These are phyloP conservation scores for Dendrocincla fuliginosa DNA, from an alignment of 2,797 vertebrate genomes.

Conservation along the genomic window DNA sequence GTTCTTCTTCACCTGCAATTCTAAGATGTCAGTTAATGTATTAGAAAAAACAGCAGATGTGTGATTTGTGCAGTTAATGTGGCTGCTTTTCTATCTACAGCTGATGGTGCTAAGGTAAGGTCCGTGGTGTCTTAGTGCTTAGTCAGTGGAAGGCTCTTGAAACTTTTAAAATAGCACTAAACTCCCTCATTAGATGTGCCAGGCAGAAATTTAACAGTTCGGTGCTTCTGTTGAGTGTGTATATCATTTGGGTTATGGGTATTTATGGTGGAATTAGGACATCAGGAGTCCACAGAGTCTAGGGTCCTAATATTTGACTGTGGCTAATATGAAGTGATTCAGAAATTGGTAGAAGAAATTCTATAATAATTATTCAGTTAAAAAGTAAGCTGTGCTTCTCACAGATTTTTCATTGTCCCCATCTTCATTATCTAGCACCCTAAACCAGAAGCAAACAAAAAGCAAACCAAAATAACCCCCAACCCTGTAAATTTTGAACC, in stretches of 20 bases:
- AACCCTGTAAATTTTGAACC: neutral
- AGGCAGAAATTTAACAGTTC: neutral
- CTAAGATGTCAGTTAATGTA: neutral
- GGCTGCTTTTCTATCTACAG: neutral
- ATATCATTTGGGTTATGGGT: neutral
- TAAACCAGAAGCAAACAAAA: neutral
- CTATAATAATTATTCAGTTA: neutral
- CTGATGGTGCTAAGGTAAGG: neutral
- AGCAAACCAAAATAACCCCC: rapidly evolving
- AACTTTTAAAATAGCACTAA: neutral
- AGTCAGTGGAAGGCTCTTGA: neutral
- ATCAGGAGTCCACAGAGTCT: neutral
- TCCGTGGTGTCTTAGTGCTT: neutral
- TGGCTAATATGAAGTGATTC: neutral
- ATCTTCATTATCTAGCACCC: neutral
- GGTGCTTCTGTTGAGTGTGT: neutral
- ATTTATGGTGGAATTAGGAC: neutral
- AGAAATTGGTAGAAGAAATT: neutral
- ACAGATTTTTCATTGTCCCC: neutral
- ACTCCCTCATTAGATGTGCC: neutral
- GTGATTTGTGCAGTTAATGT: neutral
- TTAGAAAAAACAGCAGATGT: neutral
- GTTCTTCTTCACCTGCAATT: neutral
- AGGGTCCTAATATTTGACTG: neutral
- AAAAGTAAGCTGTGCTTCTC: neutral